These are phyloP conservation scores for Cuniculus paca DNA, from an alignment of 2,797 vertebrate genomes.

Conservation along the genomic window DNA sequence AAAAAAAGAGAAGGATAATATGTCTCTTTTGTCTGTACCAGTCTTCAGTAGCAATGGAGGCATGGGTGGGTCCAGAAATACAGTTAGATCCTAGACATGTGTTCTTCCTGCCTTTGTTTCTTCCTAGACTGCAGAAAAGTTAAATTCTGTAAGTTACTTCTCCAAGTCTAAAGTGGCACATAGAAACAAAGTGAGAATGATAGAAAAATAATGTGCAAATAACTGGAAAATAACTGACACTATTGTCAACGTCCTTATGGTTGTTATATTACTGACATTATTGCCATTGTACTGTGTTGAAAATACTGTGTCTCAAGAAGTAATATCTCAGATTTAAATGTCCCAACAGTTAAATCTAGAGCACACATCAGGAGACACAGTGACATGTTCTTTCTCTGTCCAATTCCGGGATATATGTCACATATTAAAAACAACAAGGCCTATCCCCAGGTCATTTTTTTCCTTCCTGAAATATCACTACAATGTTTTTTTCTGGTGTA, in stretches of 20 bases:
- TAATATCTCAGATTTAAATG: not conserved
- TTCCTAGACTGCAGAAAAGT: not conserved
- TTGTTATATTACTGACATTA: not conserved
- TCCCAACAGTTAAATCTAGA: not conserved
- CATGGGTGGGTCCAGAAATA: not conserved
- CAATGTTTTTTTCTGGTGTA: not conserved
- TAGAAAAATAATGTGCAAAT: not conserved
- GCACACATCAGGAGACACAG: not conserved
- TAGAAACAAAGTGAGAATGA: not conserved
- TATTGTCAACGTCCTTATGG: no score
- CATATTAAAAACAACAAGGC: not conserved
- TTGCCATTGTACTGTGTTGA: not conserved
- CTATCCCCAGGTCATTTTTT: not conserved
- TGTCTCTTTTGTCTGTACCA: not conserved
- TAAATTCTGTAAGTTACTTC: not conserved
- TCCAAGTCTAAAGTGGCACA: not conserved
- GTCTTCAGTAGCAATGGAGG: not conserved
- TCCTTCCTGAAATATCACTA: constrained; percentile 34
- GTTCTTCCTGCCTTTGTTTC: not conserved
- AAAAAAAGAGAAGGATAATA: not conserved
- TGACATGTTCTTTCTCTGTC: not conserved
- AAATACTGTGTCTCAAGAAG: not conserved
- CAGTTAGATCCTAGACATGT: rapidly evolving
- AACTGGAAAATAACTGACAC: not conserved
- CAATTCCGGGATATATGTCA: not conserved